Percentiles rank a stretch among this genome's conserved stretches.
Evolutionary conservation across 2,797 vertebrate genomes (phyloP).

Genomic region (Danio choprae): DNA sequence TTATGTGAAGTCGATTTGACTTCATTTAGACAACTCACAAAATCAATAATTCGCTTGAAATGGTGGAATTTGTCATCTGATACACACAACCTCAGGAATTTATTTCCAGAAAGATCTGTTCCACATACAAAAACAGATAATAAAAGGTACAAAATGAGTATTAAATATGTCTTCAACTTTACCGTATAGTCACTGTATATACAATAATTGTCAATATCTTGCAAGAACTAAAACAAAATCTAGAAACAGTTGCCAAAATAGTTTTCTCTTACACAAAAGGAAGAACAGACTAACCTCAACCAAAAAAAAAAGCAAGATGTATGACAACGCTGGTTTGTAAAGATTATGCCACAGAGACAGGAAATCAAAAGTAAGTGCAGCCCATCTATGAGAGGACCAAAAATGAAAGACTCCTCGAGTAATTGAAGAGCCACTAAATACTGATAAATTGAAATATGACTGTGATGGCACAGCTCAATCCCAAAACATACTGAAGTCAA

Average conservation of each 20-base stretch:
- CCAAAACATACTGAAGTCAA: conserved; percentile 28
- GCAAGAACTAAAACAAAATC: conserved; percentile 58
- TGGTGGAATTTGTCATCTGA: conserved; percentile 39
- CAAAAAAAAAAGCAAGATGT: conserved; percentile 28
- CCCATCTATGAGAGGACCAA: neutral
- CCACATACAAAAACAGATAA: conserved; percentile 76
- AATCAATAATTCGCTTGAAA: conserved; percentile 4
- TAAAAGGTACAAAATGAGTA: conserved; percentile 79
- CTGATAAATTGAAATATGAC: conserved; percentile 1
- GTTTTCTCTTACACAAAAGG: conserved; percentile 42
- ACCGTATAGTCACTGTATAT: conserved; percentile 73
- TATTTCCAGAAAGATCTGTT: conserved; percentile 73
- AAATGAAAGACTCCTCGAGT: neutral
- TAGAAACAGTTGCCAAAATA: conserved; percentile 65
- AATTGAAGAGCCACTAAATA: conserved; percentile 1
- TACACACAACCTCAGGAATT: conserved; percentile 69
- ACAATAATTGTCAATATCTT: conserved; percentile 80
- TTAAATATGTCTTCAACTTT: conserved; percentile 76
- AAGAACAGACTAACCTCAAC: conserved; percentile 30
- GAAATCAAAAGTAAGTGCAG: conserved; percentile 3
- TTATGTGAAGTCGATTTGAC: no score
- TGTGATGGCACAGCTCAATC: neutral
- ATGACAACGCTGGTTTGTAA: conserved; percentile 32
- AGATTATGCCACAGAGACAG: neutral
- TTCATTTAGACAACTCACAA: neutral